Evolutionary conservation across 2,888 invertebrate species (phyloP), one percentile per base, ranked within the genome.

Genomic region (Candidula unifasciata): DNA sequence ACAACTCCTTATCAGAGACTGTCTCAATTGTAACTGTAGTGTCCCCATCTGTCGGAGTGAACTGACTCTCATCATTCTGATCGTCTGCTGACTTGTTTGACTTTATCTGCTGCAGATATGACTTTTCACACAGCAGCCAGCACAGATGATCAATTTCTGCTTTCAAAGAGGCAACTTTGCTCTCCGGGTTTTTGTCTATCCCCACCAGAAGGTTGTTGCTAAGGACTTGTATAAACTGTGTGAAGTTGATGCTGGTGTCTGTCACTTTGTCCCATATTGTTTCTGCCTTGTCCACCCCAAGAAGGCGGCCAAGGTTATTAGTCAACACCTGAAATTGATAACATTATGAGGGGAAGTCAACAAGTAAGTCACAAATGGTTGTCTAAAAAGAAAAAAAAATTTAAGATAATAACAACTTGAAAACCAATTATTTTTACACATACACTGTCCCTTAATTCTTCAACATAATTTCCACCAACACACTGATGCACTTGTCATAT

Each of bases 101-200:
- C 16, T 95, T 95, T 87, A 96, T 95, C 69, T 96, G 94, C 5
- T 94, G 93, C 35, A 96, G 90, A 87, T 95, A 95, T 82, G 94
- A 95, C 91, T 96, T 96, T 84, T 96, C 95, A 91, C 96, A 97
- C 13, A 97, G 95, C 85, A 96, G 94, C 97, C 97, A 97, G 93
- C 97, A 97, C 81, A 96, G 95, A 94, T 96, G 96, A 88, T 96
- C 96, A 57, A 96, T 89, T 66, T 89, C 87, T 37, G 90, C 89
- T 37, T 88, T 89, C 76, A 85, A 37, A 57, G 69, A 76, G 0
- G 81, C 60, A 6, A 69, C 52, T 16, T 21, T 37, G 16, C 78
- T 60, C 8, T 64, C 79, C 0, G 68, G 27, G 30, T 80, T 60
- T 54, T 84, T 80, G 64, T 85, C 80, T 18, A 85, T n/a, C 10